phyloP scores from a whole-genome alignment of 2,113 vertebrate species.

The Cyphomyrus discorhynchus region DNA sequence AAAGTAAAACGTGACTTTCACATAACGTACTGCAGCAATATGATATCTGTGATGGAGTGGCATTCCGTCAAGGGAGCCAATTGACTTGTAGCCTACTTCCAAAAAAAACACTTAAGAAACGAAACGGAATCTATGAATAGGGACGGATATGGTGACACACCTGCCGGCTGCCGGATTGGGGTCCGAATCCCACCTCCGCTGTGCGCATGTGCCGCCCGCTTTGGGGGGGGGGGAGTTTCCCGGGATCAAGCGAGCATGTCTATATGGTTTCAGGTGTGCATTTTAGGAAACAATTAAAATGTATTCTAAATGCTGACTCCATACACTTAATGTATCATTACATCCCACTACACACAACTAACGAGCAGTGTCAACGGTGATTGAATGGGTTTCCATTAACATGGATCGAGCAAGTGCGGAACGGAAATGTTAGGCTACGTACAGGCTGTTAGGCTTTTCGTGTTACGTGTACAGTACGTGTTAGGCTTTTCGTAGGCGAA shows the following conservation, averaged over 20 bases:
- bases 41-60: not conserved
- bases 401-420: no score
- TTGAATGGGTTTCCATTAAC: no score
- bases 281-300: not conserved
- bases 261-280: not conserved
- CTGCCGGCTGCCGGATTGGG: no score
- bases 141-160: not conserved
- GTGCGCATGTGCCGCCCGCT: no score
- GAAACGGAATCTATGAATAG: not conserved
- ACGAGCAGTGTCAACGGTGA: not conserved
- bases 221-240: no score
- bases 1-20: not conserved
- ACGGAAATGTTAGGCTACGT: no score
- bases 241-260: not conserved
- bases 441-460: no score
- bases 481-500: no score
- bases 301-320: no score
- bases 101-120: not conserved
- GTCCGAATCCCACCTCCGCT: no score
- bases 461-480: no score
- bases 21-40: not conserved
- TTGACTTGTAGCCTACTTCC: not conserved
- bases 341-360: not conserved
- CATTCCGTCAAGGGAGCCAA: not conserved
- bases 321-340: not conserved